Evolutionary conservation across 2,888 invertebrate genomes (phyloP), one percentile per base, ranked within the genome.

Genomic region (Eurytoma adleriae): DNA sequence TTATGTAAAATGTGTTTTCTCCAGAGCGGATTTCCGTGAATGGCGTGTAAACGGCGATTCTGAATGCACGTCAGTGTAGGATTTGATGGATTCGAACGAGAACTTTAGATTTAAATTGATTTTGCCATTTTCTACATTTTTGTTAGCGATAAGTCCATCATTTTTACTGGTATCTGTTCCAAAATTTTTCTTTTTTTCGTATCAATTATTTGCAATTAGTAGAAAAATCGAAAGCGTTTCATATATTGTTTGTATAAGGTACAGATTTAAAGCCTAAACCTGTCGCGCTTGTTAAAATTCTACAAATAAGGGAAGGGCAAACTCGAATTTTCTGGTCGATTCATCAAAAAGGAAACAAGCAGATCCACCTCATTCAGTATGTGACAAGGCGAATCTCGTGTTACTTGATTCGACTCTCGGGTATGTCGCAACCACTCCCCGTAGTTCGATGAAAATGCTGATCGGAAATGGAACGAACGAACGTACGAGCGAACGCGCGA

Each of bases 391-490:
- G 67, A 67, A 64, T 73, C 73, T 56, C 48, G 18, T 62, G 54
- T 72, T 72, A 74, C 66, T 76, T 76, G 68, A 76, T 68, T 76
- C 59, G 50, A 52, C 66, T 66, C 67, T 59, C 59, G 71, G 57
- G 24, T 71, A 59, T 68, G 78, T 78, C 72, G 67, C 61, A 40
- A 40, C 40, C 54, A 69, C 59, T 70, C 57, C 57, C 74, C 7
- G 48, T 64, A 62, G 59, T 59, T 72, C 68, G 24, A 73, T 79
- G 76, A 79, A 79, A 80, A 80, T 80, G 70, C 78, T 78, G 79
- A 82, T 82, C 79, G 77, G 78, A 77, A 79, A 82, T 78, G 71
- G 68, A 78, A 59, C 61, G 74, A 74, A 72, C 48, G 75, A 79
- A 64, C 66, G 59, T 54, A 48, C 40, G 67, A 71, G 20, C 18